A percentile compares a stretch with the other conserved stretches of the same genome.
Conservation (phyloP, 2,888 invertebrate genomes). For the Cabera pusaria region DNA sequence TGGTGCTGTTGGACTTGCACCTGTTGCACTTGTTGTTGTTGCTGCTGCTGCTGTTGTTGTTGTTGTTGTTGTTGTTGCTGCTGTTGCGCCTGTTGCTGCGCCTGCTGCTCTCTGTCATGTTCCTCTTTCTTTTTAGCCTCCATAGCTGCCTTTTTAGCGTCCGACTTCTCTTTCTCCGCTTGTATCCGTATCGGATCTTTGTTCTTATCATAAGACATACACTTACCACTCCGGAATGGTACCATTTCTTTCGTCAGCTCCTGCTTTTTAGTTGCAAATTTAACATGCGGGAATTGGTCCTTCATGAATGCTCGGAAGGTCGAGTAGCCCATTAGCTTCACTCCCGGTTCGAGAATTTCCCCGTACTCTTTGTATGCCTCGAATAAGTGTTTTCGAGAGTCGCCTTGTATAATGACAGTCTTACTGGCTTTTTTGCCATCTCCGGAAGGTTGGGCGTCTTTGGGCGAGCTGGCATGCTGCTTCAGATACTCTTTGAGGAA, state of each 20-base stretch:
- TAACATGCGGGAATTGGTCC: constrained; percentile 90
- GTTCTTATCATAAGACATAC: constrained; percentile 79
- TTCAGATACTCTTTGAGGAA: constrained; percentile 89
- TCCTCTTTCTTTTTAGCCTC: constrained; percentile 79
- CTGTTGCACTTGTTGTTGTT: constrained; percentile 60
- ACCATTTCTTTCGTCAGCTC: constrained; percentile 75
- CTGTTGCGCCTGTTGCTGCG: constrained; percentile 38
- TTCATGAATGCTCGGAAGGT: constrained; percentile 92
- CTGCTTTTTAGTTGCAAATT: constrained; percentile 86
- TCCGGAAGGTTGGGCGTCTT: constrained; percentile 74
- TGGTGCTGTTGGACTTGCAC: constrained; percentile 68
- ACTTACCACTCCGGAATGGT: constrained; percentile 81
- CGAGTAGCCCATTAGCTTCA: constrained; percentile 91
- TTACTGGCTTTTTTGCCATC: constrained; percentile 79
- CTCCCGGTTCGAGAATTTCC: constrained; percentile 86
- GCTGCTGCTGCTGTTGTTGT: constrained; percentile 54
- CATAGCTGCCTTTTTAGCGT: constrained; percentile 77
- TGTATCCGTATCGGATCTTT: constrained; percentile 77
- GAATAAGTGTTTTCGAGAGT: constrained; percentile 87
- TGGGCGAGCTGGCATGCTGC: constrained; percentile 83
- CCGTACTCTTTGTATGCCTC: constrained; percentile 90
- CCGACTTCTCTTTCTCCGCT: constrained; percentile 76
- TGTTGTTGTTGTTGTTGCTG: constrained; percentile 62
- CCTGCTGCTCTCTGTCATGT: constrained; percentile 66
- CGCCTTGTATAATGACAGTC: constrained; percentile 77